Percentiles rank a stretch among this genome's conserved stretches.
phyloP scores from a whole-genome alignment of 1,140 invertebrate species.

The Drosophila micromelanica region DNA sequence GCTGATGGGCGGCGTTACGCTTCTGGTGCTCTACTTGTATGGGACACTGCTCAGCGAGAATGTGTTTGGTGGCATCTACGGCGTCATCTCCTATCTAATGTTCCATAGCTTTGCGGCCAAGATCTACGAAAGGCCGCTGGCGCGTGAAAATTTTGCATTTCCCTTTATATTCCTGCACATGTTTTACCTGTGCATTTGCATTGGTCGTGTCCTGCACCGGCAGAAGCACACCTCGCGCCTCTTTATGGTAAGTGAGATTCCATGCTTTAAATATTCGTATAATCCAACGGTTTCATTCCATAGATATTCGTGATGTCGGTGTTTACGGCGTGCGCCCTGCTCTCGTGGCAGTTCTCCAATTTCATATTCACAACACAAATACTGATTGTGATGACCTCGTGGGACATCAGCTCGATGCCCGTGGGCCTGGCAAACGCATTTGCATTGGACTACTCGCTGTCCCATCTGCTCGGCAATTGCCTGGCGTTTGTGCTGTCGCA shows the following conservation, averaged over 20 bases:
- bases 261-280: background rate
- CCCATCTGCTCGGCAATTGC: conserved; percentile 68
- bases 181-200: conserved; percentile 77
- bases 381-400: conserved; percentile 68
- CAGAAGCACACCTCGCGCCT: conserved; percentile 59
- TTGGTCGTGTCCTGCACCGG: conserved; percentile 59
- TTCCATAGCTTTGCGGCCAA: conserved; percentile 81
- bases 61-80: conserved; percentile 79
- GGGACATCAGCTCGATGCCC: conserved; percentile 53
- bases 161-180: conserved; percentile 82
- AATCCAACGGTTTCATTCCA: background rate
- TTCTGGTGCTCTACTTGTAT: conserved; percentile 79
- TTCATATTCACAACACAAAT: conserved; percentile 79
- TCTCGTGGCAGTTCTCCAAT: conserved; percentile 82
- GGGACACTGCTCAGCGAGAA: conserved; percentile 78
- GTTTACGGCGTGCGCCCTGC: conserved; percentile 67
- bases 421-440: conserved; percentile 58
- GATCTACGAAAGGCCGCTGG: conserved; percentile 76
- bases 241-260: conserved; percentile 57
- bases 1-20: conserved; percentile 78
- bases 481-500: conserved; percentile 75
- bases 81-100: conserved; percentile 81
- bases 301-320: conserved; percentile 72
- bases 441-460: conserved; percentile 70
- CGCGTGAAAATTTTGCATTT: conserved; percentile 82